Evolutionary conservation across 2,888 invertebrate species (phyloP), one percentile per base, ranked within the genome.

Genomic region (Mycogona germanica): DNA sequence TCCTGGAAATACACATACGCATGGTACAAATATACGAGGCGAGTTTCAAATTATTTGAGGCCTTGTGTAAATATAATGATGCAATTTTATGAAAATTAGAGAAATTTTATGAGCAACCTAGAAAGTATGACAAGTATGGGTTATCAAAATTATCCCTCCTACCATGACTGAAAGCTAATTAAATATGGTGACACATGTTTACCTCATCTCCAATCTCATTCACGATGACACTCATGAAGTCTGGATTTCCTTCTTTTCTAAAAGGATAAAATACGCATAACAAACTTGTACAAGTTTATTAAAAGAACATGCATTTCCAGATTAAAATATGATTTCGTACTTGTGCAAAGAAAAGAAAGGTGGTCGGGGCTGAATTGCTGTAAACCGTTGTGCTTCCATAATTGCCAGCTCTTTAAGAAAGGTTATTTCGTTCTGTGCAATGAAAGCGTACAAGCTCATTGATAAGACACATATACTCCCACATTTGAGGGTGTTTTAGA

Each of bases 171-270:
- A 32, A 32, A 12, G 35, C 9, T 32, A 32, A 32, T n/a, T 32
- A 32, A 32, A 32, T 12, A n/a, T n/a, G 35, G 7, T 38, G 40
- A 19, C 40, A 38, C 7, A 38, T 19, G 25, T 23, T 44, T 44
- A 73, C 72, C 60, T 67, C 62, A 57, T 67, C 73, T 40, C 78
- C 79, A 49, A 83, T 65, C 58, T 79, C 80, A 60, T 79, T 78
- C 17, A 83, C 72, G 55, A 88, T 74, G 23, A 75, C 74, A 58
- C 78, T 77, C 65, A 84, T 80, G 63, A 84, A 88, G 63, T 87
- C 86, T 5, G 78, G 75, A 60, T 86, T 87, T 0, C 82, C 86
- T 64, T 86, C 87, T 62, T 81, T 82, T 59, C 81, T 72, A 64
- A 51, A 62, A 61, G 59, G 57, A 45, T 55, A 48, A n/a, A 26